Base-by-base conservation (phyloP, 2,113 vertebrate genomes). In the Syngnathus floridae region DNA sequence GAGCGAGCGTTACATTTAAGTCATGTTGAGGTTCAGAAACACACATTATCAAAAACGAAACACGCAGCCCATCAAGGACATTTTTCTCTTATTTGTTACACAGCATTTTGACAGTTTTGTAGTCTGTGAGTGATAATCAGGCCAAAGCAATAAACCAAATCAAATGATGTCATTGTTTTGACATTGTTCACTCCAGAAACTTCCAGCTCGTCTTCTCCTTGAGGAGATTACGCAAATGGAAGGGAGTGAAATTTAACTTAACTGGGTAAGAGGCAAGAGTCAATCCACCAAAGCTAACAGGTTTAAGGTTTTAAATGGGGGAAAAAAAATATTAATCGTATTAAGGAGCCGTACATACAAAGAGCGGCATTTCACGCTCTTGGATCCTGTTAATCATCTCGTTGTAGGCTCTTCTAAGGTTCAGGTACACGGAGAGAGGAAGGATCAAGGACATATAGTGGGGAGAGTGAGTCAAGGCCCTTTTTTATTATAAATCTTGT, bases 211-310 rank as follows among this genome's bases (percentile, higher is more conserved):
- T 56, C 37, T 31, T 73, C 66, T 78, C 62, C 61, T 66, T 67
- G 54, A 69, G 61, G 64, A 74, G 66, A 82, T 77, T 71, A 74
- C 57, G 46, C 59, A 65, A 76, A 76, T 67, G 66, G 61, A 73
- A 71, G 76, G 26, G 63, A 81, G 78, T 81, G 83, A 74, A 84
- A 86, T 69, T 80, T 72, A 58, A 79, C 59, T 79, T 82, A 86
- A 86, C 74, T 85, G 82, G 78, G 66, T 81, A 68, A 83, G 84
- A 61, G 74, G 83, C 79, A 84, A 80, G 76, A 87, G 81, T 82
- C 83, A 85, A 90, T 88, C 86, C 85, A 76, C 85, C 84, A 88
- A 87, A 83, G 79, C 86, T 88, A 88, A 89, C 83, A 82, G 86
- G 87, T 88, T 90, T 89, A 88, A 80, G 75, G 83, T 76, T 85